Percentiles rank a stretch among this genome's conserved stretches.
Conservation (phyloP, 2,113 vertebrate species). For the Rutilus rutilus region DNA sequence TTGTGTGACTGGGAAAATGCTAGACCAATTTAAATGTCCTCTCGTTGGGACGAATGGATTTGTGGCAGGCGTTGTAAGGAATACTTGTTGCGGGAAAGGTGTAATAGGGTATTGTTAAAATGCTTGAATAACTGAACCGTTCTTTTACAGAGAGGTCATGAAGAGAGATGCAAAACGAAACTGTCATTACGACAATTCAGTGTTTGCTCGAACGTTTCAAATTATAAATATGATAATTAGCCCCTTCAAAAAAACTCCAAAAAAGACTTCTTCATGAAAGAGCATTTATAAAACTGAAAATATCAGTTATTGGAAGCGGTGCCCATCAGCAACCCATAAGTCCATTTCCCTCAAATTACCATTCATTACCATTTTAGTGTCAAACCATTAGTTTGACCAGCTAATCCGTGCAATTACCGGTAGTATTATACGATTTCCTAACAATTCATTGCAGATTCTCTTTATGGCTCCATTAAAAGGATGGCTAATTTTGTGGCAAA, state of each 20-base stretch:
- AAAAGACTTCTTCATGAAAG: not conserved
- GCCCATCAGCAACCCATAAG: slow-evolving; percentile 54
- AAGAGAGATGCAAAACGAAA: not conserved
- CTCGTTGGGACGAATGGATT: slow-evolving; percentile 33
- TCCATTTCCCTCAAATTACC: slow-evolving; percentile 60
- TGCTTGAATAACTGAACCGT: not conserved
- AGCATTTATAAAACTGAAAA: slow-evolving; percentile 36
- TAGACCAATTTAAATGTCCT: slow-evolving; percentile 47
- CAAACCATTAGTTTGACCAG: slow-evolving; percentile 59
- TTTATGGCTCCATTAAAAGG: slow-evolving; percentile 61
- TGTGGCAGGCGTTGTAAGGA: slow-evolving; percentile 18
- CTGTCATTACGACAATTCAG: not conserved
- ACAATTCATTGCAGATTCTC: slow-evolving; percentile 57
- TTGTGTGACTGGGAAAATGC: slow-evolving; percentile 32
- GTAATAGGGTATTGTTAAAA: not conserved
- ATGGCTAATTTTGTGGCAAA: slow-evolving; percentile 54
- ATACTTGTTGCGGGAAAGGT: slow-evolving; percentile 10
- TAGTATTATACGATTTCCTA: slow-evolving; percentile 51
- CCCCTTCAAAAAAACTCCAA: not conserved
- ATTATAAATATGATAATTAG: slow-evolving; percentile 26
- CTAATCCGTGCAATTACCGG: slow-evolving; percentile 59
- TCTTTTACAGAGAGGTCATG: not conserved
- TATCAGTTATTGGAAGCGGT: slow-evolving; percentile 50
- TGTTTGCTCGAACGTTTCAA: slow-evolving; percentile 15
- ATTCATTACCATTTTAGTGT: slow-evolving; percentile 59